phyloP scores from a whole-genome alignment of 2,113 vertebrate species.

The Pluvianellus socialis region DNA sequence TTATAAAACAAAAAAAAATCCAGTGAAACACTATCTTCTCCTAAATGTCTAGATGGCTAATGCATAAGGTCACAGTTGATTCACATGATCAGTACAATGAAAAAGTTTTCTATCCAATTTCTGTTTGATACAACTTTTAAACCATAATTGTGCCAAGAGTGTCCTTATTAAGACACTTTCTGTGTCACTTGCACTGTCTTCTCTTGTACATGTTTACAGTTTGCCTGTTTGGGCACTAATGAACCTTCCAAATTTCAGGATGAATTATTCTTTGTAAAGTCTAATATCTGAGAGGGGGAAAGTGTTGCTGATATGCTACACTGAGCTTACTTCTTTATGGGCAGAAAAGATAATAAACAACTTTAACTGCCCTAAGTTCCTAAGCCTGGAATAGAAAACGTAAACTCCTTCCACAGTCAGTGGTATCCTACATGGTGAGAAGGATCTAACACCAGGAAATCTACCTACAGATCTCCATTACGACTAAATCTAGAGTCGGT shows the following conservation, averaged over 20 bases:
- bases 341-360: background rate
- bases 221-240: background rate
- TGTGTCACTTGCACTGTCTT: background rate
- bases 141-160: background rate
- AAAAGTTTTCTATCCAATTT: background rate
- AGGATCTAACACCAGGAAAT: background rate
- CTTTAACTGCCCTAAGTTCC: background rate
- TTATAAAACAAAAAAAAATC: background rate
- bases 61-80: rapidly evolving
- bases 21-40: background rate
- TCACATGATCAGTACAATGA: background rate
- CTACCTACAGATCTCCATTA: background rate
- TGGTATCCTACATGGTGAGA: background rate
- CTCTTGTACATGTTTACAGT: background rate
- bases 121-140: background rate
- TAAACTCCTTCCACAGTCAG: background rate
- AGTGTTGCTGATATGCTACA: background rate
- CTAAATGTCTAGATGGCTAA: background rate
- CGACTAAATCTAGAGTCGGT: background rate
- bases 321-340: background rate
- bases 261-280: background rate
- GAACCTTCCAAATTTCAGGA: background rate
- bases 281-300: background rate
- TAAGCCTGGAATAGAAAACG: background rate
- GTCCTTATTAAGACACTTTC: background rate